A percentile compares a stretch with the other conserved stretches of the same genome.
Evolutionary conservation across 2,113 vertebrate genomes (phyloP).

Genomic region (Barbus barbus): DNA sequence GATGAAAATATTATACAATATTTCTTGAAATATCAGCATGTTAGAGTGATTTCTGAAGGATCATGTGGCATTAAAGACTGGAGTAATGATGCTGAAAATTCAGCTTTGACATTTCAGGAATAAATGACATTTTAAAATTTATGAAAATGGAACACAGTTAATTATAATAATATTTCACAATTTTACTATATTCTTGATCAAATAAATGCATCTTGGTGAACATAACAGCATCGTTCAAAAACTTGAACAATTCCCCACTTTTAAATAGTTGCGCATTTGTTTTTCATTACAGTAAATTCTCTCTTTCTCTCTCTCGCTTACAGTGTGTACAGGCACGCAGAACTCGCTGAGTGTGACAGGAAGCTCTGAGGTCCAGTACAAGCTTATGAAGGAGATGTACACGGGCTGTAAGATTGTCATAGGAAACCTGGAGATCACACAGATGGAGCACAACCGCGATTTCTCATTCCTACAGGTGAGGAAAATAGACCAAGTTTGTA

Average conservation of each 20-base stretch:
- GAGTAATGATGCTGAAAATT: background rate
- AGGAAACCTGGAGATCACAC: conserved; percentile 92
- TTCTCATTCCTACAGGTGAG: conserved; percentile 87
- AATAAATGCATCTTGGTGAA: background rate
- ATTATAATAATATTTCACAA: background rate
- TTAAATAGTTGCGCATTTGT: background rate
- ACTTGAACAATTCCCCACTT: background rate
- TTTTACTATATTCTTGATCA: background rate
- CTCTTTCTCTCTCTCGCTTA: conserved; percentile 38
- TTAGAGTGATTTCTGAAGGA: background rate
- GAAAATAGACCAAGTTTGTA: background rate
- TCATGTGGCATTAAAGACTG: background rate
- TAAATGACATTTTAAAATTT: background rate
- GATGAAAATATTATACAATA: background rate
- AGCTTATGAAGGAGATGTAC: conserved; percentile 81
- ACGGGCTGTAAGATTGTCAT: conserved; percentile 87
- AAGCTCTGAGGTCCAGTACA: conserved; percentile 77
- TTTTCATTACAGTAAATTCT: background rate
- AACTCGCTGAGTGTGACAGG: conserved; percentile 84
- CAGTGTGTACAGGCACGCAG: conserved; percentile 84
- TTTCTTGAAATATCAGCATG: background rate
- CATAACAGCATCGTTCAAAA: background rate
- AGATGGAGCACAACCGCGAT: conserved; percentile 82
- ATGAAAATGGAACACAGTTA: background rate
- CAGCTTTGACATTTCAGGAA: background rate